Evolutionary conservation across 2,113 vertebrate genomes (phyloP).

Genomic region (Dryoscopus gambensis): DNA sequence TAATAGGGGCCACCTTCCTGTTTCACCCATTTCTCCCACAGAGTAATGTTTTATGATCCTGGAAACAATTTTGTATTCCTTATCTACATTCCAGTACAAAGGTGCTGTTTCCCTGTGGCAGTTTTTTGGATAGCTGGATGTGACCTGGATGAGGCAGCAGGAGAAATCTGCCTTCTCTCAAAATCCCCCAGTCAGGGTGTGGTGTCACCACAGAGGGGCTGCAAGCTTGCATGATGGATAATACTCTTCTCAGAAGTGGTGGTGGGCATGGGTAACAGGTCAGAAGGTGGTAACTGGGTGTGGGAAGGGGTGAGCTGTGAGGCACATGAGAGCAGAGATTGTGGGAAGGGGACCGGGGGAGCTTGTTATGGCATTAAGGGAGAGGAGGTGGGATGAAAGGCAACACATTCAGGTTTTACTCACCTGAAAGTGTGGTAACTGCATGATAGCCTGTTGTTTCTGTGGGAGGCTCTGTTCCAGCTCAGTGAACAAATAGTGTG

Average conservation of each 20-base stretch:
- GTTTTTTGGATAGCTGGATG: background rate
- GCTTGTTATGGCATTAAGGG: background rate
- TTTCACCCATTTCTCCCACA: background rate
- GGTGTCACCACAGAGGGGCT: background rate
- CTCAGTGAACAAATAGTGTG: background rate
- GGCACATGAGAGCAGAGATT: background rate
- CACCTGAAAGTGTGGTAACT: background rate
- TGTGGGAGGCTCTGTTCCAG: background rate
- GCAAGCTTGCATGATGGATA: background rate
- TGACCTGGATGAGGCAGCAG: too few species aligned
- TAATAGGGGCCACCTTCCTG: background rate
- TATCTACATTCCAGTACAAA: accelerated
- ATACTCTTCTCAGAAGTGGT: background rate
- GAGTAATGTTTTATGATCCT: background rate
- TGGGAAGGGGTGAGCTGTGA: background rate
- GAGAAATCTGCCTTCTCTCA: background rate
- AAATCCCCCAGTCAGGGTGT: background rate
- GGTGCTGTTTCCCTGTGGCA: background rate
- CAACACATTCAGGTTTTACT: background rate
- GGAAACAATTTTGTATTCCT: background rate
- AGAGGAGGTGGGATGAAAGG: background rate
- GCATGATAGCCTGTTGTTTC: background rate
- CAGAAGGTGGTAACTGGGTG: accelerated
- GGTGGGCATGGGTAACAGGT: background rate
- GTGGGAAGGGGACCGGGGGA: background rate